Conservation (phyloP, 2,113 vertebrate species). For the Chionomys nivalis region DNA sequence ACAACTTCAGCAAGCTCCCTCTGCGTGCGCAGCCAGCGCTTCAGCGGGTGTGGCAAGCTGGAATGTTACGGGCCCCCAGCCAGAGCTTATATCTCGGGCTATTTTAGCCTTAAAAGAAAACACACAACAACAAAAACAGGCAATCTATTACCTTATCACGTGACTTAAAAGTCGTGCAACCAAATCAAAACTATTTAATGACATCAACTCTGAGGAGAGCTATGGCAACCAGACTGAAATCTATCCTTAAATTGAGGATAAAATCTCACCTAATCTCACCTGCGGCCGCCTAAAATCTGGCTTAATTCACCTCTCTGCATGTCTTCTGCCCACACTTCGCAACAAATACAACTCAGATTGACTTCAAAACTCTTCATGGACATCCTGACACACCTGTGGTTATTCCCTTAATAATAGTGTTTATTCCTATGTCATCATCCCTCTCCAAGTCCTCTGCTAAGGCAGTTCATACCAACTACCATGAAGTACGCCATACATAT, state of each 20-base stretch:
- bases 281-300: too few relatives aligned
- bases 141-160: neutral
- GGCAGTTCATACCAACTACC: too few relatives aligned
- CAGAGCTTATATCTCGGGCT: neutral
- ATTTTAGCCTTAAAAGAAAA: neutral
- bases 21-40: neutral
- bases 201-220: neutral
- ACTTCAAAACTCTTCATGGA: neutral
- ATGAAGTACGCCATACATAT: accelerated
- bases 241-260: neutral
- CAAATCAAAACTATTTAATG: neutral
- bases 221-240: neutral
- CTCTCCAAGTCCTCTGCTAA: neutral
- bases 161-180: neutral
- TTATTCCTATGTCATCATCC: too few relatives aligned
- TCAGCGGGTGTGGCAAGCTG: neutral
- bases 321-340: too few relatives aligned
- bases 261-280: too few relatives aligned
- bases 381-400: neutral
- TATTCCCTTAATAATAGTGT: too few relatives aligned
- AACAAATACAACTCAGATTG: neutral
- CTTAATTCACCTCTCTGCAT: too few relatives aligned
- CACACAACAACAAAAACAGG: neutral
- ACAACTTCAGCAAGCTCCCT: neutral
- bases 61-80: neutral